Conservation (phyloP, 1,140 invertebrate genomes). For the Aplysia californica region DNA sequence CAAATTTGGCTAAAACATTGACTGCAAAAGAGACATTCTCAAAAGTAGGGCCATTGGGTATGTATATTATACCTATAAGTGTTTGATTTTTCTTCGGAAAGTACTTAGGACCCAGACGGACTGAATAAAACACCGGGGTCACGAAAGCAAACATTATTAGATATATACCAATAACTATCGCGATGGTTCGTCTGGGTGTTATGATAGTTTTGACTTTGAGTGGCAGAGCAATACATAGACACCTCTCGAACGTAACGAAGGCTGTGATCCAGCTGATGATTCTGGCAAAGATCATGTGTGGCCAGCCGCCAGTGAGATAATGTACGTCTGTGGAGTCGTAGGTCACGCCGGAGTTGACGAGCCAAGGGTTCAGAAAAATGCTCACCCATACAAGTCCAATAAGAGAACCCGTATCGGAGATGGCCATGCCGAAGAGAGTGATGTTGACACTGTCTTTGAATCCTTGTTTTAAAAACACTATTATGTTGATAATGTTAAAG, state of each 20-base stretch:
- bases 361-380: neutral
- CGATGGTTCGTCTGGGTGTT: neutral
- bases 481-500: no score
- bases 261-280: conserved; percentile 6
- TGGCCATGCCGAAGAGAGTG: no score
- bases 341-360: neutral
- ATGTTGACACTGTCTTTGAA: conserved; percentile 3
- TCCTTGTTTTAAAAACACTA: no score
- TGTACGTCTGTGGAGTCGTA: neutral
- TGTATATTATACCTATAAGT: neutral
- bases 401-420: neutral
- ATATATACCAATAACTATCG: neutral
- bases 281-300: neutral
- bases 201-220: neutral
- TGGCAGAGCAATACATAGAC: conserved; percentile 5
- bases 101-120: neutral
- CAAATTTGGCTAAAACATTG: neutral
- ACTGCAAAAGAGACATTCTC: neutral
- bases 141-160: neutral
- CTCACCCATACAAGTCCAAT: conserved; percentile 5
- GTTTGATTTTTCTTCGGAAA: neutral
- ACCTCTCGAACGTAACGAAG: conserved; percentile 1
- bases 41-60: neutral
- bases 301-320: neutral
- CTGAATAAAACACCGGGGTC: neutral